These are phyloP conservation scores for Andrena bucephala DNA, from an alignment of 2,888 invertebrate genomes.

Conservation along the genomic window DNA sequence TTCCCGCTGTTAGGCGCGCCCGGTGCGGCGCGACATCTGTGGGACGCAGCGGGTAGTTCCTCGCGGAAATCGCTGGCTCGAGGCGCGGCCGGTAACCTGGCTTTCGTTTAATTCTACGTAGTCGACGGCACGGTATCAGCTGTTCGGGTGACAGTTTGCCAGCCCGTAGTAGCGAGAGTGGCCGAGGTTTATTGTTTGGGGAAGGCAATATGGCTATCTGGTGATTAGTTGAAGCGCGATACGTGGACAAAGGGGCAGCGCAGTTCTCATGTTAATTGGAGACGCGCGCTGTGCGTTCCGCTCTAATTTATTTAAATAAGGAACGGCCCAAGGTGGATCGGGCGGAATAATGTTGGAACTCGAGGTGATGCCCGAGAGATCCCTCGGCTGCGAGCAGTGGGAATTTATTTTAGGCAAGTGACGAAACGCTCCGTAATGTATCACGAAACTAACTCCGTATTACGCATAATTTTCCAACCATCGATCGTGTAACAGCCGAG, in stretches of 20 bases:
- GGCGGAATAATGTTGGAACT: conserved; percentile 93
- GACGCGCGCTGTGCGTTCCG: conserved; percentile 72
- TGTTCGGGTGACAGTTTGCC: conserved; percentile 83
- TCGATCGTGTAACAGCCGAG: conserved; percentile 30
- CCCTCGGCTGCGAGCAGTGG: conserved; percentile 98
- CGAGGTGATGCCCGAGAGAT: conserved; percentile 98
- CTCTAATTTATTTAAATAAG: conserved; percentile 60
- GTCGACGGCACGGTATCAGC: conserved; percentile 77
- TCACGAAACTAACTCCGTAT: conserved; percentile 59
- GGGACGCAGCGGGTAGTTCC: neutral
- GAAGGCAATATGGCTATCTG: conserved; percentile 84
- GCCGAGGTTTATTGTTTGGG: conserved; percentile 71
- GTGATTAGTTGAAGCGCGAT: conserved; percentile 78
- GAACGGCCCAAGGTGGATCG: conserved; percentile 18
- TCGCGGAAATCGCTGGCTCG: neutral
- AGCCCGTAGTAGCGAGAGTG: conserved; percentile 69
- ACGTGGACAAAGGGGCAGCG: conserved; percentile 82
- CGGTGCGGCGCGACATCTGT: conserved; percentile 19
- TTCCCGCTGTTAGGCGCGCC: neutral
- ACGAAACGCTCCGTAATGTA: conserved; percentile 70
- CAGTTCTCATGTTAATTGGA: conserved; percentile 78
- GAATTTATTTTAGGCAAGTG: conserved; percentile 97
- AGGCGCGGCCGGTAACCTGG: conserved; percentile 24
- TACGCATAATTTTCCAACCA: conserved; percentile 68
- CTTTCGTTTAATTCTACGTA: conserved; percentile 34